Conservation (phyloP, 1,140 invertebrate species). For the Steinernema khuongi region DNA sequence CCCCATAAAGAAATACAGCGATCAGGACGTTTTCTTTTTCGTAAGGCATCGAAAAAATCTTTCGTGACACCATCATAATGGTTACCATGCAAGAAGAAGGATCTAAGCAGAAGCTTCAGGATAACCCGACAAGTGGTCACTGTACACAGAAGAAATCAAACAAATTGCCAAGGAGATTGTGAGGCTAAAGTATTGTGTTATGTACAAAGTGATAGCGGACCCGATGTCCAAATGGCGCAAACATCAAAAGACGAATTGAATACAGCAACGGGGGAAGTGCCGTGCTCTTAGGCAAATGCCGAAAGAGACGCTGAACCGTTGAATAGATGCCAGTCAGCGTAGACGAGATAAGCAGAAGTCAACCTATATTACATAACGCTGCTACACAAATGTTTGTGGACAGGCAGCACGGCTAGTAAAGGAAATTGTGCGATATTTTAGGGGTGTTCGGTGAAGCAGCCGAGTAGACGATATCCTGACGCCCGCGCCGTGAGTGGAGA, state of each 20-base stretch:
- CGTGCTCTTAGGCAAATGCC: too few species aligned
- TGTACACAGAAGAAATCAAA: neutral
- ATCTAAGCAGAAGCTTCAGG: neutral
- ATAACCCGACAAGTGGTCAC: neutral
- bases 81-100: neutral
- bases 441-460: neutral
- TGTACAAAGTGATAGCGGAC: slow-evolving; percentile 8
- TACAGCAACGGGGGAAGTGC: too few species aligned
- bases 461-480: neutral
- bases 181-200: neutral
- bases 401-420: neutral
- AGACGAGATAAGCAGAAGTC: too few species aligned
- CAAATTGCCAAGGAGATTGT: slow-evolving; percentile 3
- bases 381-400: too few species aligned
- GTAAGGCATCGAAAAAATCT: too few species aligned
- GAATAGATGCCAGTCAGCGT: too few species aligned
- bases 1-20: too few species aligned
- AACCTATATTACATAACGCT: too few species aligned
- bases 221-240: slow-evolving; percentile 4
- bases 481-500: neutral
- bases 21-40: too few species aligned
- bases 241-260: neutral
- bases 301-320: too few species aligned
- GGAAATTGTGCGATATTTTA: neutral
- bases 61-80: too few species aligned